Conservation (phyloP, 2,888 invertebrate genomes). For the Ochropleura plecta region DNA sequence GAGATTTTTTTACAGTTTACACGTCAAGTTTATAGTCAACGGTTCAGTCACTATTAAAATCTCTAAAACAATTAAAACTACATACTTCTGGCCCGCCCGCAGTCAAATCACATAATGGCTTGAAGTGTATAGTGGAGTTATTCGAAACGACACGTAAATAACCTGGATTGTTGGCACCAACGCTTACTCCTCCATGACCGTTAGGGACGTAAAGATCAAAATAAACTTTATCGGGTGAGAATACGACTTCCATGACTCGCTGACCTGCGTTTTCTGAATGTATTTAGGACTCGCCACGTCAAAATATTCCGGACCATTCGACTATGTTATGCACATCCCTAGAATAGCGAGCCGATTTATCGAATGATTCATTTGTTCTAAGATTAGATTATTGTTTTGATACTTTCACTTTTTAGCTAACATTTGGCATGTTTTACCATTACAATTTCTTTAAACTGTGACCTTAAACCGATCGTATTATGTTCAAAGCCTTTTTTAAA, state of each 20-base stretch:
- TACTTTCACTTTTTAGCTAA: conserved; percentile 55
- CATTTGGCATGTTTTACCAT: conserved; percentile 4
- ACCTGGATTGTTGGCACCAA: conserved; percentile 73
- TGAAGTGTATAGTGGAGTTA: conserved; percentile 48
- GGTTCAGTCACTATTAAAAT: neutral
- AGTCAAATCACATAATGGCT: conserved; percentile 40
- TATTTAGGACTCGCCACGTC: conserved; percentile 48
- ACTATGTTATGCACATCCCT: conserved; percentile 40
- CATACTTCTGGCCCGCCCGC: neutral
- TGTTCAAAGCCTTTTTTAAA: neutral
- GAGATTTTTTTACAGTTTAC: neutral
- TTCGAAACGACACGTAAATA: conserved; percentile 66
- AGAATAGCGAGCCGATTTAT: conserved; percentile 46
- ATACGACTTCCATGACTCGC: conserved; percentile 44
- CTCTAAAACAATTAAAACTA: neutral
- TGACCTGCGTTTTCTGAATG: conserved; percentile 39
- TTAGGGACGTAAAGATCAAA: conserved; percentile 75
- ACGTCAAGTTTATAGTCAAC: neutral
- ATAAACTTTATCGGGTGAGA: conserved; percentile 73
- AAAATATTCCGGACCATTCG: conserved; percentile 59
- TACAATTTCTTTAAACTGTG: conserved; percentile 12
- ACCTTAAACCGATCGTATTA: neutral
- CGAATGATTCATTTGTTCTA: conserved; percentile 55
- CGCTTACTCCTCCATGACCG: conserved; percentile 70
- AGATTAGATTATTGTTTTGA: conserved; percentile 53